Evolutionary conservation across 2,888 invertebrate species (phyloP).

Genomic region (Tineola bisselliella): DNA sequence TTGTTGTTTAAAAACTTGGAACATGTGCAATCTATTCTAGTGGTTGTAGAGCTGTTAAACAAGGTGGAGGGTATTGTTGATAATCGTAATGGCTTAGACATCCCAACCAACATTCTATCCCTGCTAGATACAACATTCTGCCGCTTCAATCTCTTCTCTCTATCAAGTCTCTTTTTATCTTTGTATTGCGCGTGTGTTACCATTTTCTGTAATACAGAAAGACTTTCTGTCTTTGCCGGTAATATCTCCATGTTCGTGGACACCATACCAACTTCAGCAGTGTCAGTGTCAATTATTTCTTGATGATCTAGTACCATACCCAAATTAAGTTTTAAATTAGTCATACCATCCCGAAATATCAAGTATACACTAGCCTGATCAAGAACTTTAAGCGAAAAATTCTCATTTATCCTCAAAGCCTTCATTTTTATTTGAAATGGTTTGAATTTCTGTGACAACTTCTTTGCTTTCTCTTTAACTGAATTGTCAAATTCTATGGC

Average conservation of each 20-base stretch:
- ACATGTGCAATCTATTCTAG: neutral
- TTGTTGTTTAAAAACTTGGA: neutral
- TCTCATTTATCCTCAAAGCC: constrained; percentile 53
- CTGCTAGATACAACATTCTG: constrained; percentile 28
- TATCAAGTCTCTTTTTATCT: constrained; percentile 32
- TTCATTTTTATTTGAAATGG: constrained; percentile 60
- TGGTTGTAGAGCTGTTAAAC: neutral
- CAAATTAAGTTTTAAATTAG: constrained; percentile 47
- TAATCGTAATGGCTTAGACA: constrained; percentile 20
- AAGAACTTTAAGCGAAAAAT: constrained; percentile 48
- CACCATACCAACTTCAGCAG: constrained; percentile 40
- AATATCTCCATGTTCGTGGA: constrained; percentile 29
- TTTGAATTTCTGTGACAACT: constrained; percentile 44
- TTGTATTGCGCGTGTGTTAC: constrained; percentile 38
- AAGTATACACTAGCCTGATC: constrained; percentile 53
- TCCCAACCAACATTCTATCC: constrained; percentile 32
- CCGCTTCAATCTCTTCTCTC: constrained; percentile 33
- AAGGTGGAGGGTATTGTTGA: neutral
- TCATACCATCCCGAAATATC: constrained; percentile 45
- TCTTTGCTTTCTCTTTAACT: constrained; percentile 52
- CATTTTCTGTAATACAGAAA: constrained; percentile 40
- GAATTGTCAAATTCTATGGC: constrained; percentile 56
- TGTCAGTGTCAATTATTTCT: constrained; percentile 56
- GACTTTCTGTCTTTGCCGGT: constrained; percentile 40
- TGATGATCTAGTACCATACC: constrained; percentile 63